Evolutionary conservation across 1,140 invertebrate species (phyloP).

Genomic region (Gryllus bimaculatus): DNA sequence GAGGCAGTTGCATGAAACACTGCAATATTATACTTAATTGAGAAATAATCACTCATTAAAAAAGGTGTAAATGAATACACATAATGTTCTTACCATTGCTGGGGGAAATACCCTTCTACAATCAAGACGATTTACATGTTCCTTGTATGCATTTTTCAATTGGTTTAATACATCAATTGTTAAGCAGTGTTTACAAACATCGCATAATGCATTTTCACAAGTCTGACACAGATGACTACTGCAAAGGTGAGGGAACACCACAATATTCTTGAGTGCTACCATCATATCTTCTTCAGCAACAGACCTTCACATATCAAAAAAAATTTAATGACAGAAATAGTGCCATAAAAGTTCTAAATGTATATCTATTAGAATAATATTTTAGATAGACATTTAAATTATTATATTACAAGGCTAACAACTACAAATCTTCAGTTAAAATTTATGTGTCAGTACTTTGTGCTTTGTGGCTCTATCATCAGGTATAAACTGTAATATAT

Average conservation of each 20-base stretch:
- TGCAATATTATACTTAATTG: no score
- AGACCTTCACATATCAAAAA: not conserved
- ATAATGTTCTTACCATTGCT: slow-evolving; percentile 48
- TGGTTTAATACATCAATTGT: slow-evolving; percentile 44
- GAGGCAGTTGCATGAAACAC: no score
- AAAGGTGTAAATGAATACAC: not conserved
- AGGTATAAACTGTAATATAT: no score
- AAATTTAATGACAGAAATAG: not conserved
- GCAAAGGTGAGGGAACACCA: slow-evolving; percentile 65
- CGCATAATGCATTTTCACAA: slow-evolving; percentile 59
- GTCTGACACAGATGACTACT: slow-evolving; percentile 43
- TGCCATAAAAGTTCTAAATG: no score
- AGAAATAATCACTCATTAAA: not conserved
- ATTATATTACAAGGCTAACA: no score
- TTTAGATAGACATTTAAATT: no score
- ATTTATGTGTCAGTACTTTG: no score
- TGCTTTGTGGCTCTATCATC: no score
- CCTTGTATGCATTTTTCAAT: slow-evolving; percentile 60
- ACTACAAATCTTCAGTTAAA: no score
- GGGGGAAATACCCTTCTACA: slow-evolving; percentile 74
- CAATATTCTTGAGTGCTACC: slow-evolving; percentile 68
- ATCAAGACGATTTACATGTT: slow-evolving; percentile 67
- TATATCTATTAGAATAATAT: no score
- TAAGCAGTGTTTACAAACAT: slow-evolving; percentile 69
- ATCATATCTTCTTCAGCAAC: slow-evolving; percentile 49